Base-by-base conservation (phyloP, 2,888 invertebrate genomes). In the Endotricha flammealis region DNA sequence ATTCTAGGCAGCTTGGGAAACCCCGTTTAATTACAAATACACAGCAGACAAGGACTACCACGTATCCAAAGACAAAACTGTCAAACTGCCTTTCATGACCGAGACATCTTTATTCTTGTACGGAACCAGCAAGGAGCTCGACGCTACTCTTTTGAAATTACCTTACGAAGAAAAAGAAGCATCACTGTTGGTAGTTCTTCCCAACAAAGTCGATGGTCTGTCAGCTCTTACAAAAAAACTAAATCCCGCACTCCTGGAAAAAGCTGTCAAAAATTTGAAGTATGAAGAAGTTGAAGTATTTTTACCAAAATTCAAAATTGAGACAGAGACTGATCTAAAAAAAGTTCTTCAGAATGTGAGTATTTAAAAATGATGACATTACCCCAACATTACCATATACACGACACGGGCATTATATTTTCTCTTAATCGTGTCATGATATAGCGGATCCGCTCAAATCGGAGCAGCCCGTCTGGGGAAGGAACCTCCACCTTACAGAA, bases 221-320 rank as follows among this genome's bases (percentile, higher is more conserved):
- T 42, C 58, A 0, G 71, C 78, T 0, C 59, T 95, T 17, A 88
- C 92, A 58, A 62, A 81, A 1, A 91, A 91, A 60, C 58, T 95
- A 2, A 77, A 81, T 8, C 55, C 69, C 1, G 44, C 85, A 0
- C 55, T 58, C 0, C 72, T 89, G 3, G 57, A 69, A 1, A 75
- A 81, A 0, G 76, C 91, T n/a, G 48, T 48, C 0, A 23, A 67
- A 0, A 54, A 65, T 2, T 75, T 90, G 87, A 42, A 41, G 0
- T 5, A 41, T 0, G 56, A 63, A 1, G 89, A 91, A 55, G 91
- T 95, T 1, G 64, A 87, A 1, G 85, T 95, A 0, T 82, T 76
- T 17, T 64, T 96, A 32, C 96, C 96, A 0, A 94, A 90, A 62
- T 95, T 96, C 66, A 93, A 91, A 66, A 89, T 95, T 32, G 94